Percentiles rank a stretch among this genome's conserved stretches.
These are phyloP conservation scores for Gasterosteus nipponicus DNA, from an alignment of 2,113 vertebrate genomes.

Conservation along the genomic window DNA sequence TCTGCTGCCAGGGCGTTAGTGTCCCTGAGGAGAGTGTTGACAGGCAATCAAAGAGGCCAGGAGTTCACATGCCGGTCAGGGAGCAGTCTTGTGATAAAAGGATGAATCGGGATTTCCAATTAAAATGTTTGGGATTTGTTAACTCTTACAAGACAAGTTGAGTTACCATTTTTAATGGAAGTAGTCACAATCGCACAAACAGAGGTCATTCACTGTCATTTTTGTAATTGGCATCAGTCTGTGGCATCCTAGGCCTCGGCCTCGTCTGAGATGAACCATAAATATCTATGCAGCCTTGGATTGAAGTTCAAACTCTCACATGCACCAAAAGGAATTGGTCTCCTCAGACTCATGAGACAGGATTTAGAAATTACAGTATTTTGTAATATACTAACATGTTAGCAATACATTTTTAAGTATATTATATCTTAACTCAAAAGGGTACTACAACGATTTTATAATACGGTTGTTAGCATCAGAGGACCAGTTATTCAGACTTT, in stretches of 20 bases:
- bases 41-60: constrained; percentile 60
- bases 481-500: background rate
- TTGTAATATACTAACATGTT: background rate
- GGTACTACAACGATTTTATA: background rate
- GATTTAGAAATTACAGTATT: background rate
- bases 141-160: constrained; percentile 25
- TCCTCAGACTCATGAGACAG: background rate
- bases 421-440: background rate
- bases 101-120: constrained; percentile 24
- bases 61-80: constrained; percentile 50
- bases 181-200: background rate
- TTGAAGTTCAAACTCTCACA: background rate
- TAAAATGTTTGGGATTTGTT: constrained; percentile 23
- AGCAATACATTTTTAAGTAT: background rate
- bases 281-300: background rate
- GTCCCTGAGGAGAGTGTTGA: constrained; percentile 54
- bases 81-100: constrained; percentile 30
- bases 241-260: background rate
- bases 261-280: background rate
- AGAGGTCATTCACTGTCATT: background rate
- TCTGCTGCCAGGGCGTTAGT: constrained; percentile 29
- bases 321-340: background rate
- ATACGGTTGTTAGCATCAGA: background rate
- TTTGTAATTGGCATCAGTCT: background rate
- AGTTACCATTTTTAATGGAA: constrained; percentile 13